These are phyloP conservation scores for Callyntrura guangdongensis DNA, from an alignment of 2,888 invertebrate species.

Conservation along the genomic window DNA sequence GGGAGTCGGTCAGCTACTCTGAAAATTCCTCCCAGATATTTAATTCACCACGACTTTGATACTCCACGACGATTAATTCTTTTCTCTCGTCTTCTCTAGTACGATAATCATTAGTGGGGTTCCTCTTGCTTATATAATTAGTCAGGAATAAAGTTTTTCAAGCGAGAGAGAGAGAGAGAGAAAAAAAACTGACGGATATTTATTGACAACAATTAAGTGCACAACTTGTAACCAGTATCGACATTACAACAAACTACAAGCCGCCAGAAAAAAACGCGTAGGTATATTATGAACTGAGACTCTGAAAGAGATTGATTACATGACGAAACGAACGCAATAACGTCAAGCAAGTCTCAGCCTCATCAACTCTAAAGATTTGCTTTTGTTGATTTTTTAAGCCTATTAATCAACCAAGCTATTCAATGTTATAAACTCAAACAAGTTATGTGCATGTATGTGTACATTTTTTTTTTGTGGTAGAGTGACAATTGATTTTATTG, in stretches of 20 bases:
- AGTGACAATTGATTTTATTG: not conserved
- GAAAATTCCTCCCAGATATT: conserved; percentile 1
- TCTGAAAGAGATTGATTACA: conserved; percentile 58
- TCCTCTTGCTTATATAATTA: conserved; percentile 69
- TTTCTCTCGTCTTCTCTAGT: too few species aligned
- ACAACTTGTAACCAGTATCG: conserved; percentile 1
- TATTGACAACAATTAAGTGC: conserved; percentile 49
- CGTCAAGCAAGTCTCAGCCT: too few species aligned
- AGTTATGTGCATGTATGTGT: not conserved
- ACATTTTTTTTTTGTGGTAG: not conserved
- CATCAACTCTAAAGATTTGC: not conserved
- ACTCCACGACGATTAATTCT: too few species aligned
- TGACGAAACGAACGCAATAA: not conserved
- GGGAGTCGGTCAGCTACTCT: conserved; percentile 66
- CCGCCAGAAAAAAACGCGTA: not conserved
- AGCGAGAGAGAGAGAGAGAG: too few species aligned
- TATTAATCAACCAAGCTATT: conserved; percentile 45
- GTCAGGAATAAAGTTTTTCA: not conserved
- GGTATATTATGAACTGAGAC: too few species aligned
- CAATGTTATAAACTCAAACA: conserved; percentile 3
- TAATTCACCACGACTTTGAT: not conserved
- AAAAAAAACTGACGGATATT: conserved; percentile 55
- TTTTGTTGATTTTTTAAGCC: conserved; percentile 9
- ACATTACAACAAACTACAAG: not conserved
- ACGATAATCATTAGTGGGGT: conserved; percentile 35